Percentiles rank a stretch among this genome's conserved stretches.
Evolutionary conservation across 2,113 vertebrate genomes (phyloP).

Genomic region (Girardinichthys multiradiatus): DNA sequence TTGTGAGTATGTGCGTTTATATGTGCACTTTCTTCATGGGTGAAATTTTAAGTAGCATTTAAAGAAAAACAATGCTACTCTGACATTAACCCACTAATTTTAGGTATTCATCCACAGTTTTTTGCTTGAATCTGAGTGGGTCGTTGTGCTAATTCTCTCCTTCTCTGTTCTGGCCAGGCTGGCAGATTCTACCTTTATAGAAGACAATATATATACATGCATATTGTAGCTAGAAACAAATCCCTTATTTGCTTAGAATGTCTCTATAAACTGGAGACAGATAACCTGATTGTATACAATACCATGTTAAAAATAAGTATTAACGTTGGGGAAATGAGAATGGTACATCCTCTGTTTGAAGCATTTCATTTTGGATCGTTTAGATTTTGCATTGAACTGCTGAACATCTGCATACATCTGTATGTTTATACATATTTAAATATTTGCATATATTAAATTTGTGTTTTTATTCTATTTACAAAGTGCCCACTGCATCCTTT

Average conservation of each 20-base stretch:
- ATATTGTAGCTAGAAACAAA: slow-evolving; percentile 50
- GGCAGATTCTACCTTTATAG: slow-evolving; percentile 47
- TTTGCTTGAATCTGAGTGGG: slow-evolving; percentile 51
- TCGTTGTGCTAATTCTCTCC: slow-evolving; percentile 37
- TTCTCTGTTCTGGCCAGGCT: slow-evolving; percentile 49
- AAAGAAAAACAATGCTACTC: slow-evolving; percentile 61
- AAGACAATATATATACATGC: slow-evolving; percentile 35
- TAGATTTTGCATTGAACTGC: slow-evolving; percentile 72
- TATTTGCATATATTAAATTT: slow-evolving; percentile 76
- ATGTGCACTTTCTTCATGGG: slow-evolving; percentile 67
- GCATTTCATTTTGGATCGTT: slow-evolving; percentile 45
- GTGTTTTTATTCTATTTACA: slow-evolving; percentile 75
- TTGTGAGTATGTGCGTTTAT: slow-evolving; percentile 79
- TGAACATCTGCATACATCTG: slow-evolving; percentile 71
- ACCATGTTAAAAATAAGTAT: slow-evolving; percentile 36
- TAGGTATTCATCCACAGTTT: slow-evolving; percentile 39
- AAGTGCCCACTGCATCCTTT: slow-evolving; percentile 66
- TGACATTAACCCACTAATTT: slow-evolving; percentile 52
- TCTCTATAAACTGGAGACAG: slow-evolving; percentile 36
- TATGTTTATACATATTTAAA: slow-evolving; percentile 74
- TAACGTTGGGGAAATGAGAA: slow-evolving; percentile 44
- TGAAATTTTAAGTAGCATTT: slow-evolving; percentile 48
- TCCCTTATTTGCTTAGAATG: slow-evolving; percentile 37
- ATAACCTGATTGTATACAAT: slow-evolving; percentile 36
- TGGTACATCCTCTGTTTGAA: slow-evolving; percentile 40